These are phyloP conservation scores for Aleadryas rufinucha DNA, from an alignment of 2,113 vertebrate genomes.

Conservation along the genomic window DNA sequence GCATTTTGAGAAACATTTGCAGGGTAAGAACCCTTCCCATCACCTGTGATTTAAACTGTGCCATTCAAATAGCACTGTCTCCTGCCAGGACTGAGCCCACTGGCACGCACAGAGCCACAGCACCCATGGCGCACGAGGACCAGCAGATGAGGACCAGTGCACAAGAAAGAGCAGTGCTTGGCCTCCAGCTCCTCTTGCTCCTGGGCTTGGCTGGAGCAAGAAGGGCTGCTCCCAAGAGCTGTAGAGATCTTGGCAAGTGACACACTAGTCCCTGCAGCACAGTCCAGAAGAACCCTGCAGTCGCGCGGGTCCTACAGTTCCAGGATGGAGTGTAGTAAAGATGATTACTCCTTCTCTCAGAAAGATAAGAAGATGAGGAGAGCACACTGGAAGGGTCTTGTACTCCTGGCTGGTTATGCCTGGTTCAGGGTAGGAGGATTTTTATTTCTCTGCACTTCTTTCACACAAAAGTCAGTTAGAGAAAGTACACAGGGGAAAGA, in stretches of 20 bases:
- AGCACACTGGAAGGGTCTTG: background rate
- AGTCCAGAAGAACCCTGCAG: background rate
- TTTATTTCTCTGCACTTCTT: background rate
- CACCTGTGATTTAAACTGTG: background rate
- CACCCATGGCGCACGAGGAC: rapidly evolving
- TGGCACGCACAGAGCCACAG: background rate
- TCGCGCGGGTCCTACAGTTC: background rate
- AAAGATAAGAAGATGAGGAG: background rate
- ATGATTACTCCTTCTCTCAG: background rate
- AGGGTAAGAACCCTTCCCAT: background rate
- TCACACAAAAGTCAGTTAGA: background rate
- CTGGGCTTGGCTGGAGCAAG: background rate
- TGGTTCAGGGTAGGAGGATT: background rate
- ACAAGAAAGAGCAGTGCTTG: background rate
- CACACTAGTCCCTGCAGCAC: background rate
- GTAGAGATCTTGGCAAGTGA: background rate
- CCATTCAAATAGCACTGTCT: background rate
- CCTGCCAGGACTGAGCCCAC: background rate
- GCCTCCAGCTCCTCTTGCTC: background rate
- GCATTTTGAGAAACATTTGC: background rate
- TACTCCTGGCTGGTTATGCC: background rate
- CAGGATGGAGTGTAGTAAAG: background rate
- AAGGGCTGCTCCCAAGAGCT: background rate
- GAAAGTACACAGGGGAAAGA: background rate
- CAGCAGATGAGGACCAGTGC: background rate